Evolutionary conservation across 2,888 invertebrate genomes (phyloP), one percentile per base, ranked within the genome.

Genomic region (Macrosiphum euphorbiae): DNA sequence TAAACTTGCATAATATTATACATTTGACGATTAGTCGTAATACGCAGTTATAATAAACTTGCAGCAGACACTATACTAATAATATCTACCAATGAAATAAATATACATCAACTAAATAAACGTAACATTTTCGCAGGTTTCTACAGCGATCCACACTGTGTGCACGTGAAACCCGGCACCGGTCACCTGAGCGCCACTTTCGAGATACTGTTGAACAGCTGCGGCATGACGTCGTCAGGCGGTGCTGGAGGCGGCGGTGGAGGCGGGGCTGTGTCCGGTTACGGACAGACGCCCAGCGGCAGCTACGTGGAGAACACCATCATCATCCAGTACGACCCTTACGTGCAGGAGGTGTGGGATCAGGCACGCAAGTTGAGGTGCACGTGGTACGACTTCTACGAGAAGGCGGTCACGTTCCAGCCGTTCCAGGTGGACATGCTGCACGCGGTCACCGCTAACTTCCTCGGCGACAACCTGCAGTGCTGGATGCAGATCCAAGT

Each of bases 401-500:
- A 99, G 96, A 99, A 99, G 96, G 98, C 98, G 3, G 98, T 99
- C 94, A 98, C 98, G 85, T 99, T 99, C 96, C 97, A 98, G 95
- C 99, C 99, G 58, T 99, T 99, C 97, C 98, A 98, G 96, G 99
- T 99, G 78, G 99, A 99, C 96, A 99, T 98, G 98, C 96, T 99
- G 95, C 98, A 99, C 96, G 99, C 98, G 0, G 98, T 99, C 88
- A 98, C 98, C 0, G 99, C 99, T 90, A 99, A 99, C 96, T 99
- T 99, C 97, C 97, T 99, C 95, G 99, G 99, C 55, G 99, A 99
- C 96, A 99, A 99, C 96, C 96, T 99, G 95, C 98, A 99, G 96
- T 99, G 99, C 96, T 99, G 99, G 99, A 99, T 99, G 99, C 99
- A 99, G 96, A 99, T 99, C 95, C 99, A 99, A 96, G 98, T 98